Conservation (phyloP, 2,113 vertebrate species). For the Malaclemys terrapin region DNA sequence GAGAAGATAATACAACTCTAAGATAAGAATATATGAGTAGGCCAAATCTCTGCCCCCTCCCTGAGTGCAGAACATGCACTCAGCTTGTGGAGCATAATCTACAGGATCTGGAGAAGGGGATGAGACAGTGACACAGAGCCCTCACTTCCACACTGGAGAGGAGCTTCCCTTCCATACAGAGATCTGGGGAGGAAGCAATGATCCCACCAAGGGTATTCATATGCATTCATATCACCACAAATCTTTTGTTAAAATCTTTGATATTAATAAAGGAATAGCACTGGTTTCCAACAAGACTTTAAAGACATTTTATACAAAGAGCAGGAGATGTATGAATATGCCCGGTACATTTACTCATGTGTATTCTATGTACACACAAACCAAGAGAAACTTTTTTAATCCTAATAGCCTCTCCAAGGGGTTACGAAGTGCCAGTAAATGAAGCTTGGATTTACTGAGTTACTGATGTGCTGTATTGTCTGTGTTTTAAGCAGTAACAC, state of each 20-base stretch:
- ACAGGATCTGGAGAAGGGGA: not conserved
- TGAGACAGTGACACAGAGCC: not conserved
- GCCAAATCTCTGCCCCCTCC: not conserved
- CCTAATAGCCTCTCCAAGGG: not conserved
- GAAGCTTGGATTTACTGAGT: not conserved
- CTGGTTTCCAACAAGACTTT: not conserved
- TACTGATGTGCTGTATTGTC: not conserved
- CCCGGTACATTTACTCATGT: not conserved
- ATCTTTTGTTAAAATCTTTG: not conserved
- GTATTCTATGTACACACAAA: accelerated
- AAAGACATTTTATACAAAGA: not conserved
- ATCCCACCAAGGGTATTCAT: accelerated
- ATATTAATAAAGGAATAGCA: not conserved
- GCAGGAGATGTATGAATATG: not conserved
- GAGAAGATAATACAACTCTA: not conserved
- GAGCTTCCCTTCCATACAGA: not conserved
- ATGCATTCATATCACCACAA: not conserved
- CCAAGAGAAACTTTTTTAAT: accelerated
- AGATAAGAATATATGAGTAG: not conserved
- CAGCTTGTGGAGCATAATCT: not conserved
- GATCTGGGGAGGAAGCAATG: not conserved
- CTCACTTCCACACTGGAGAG: not conserved
- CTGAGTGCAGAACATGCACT: not conserved
- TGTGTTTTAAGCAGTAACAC: accelerated
- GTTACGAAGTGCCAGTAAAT: not conserved